Evolutionary conservation across 1,140 invertebrate genomes (phyloP).

Genomic region (Amyelois transitella): DNA sequence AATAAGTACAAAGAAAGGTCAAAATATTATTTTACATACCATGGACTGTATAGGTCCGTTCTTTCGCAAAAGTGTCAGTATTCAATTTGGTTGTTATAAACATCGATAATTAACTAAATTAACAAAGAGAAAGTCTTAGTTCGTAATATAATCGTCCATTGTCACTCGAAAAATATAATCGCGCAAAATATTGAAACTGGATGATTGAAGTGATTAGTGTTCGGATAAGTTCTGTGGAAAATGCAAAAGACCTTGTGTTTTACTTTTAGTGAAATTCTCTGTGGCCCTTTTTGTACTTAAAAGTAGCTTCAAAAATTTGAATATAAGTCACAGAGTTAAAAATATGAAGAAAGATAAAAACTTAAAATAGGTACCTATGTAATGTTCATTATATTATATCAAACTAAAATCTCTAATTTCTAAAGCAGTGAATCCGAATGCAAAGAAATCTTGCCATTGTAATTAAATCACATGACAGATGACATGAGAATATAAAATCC

Average conservation of each 20-base stretch:
- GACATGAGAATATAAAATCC: too few relatives aligned
- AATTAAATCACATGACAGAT: too few relatives aligned
- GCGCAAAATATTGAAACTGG: conserved; percentile 20
- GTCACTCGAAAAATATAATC: conserved; percentile 18
- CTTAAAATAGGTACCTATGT: too few relatives aligned
- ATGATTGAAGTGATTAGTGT: conserved; percentile 1
- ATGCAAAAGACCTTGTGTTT: neutral
- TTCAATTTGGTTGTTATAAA: neutral
- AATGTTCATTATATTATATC: too few relatives aligned
- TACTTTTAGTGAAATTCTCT: too few relatives aligned
- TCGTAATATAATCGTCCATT: conserved; percentile 21
- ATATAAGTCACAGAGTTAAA: too few relatives aligned
- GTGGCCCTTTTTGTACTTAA: too few relatives aligned
- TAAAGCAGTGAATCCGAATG: too few relatives aligned
- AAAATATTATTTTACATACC: conserved; percentile 24
- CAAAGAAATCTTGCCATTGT: too few relatives aligned
- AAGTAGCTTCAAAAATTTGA: too few relatives aligned
- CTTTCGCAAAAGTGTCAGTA: conserved; percentile 4
- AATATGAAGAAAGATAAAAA: too few relatives aligned
- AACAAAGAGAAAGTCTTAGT: conserved; percentile 26
- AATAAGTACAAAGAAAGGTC: conserved; percentile 42
- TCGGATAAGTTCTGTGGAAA: neutral
- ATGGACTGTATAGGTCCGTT: conserved; percentile 12
- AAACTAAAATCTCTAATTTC: too few relatives aligned
- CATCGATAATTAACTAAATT: conserved; percentile 12